phyloP scores from a whole-genome alignment of 2,797 vertebrate genomes.

The Parambassis ranga region DNA sequence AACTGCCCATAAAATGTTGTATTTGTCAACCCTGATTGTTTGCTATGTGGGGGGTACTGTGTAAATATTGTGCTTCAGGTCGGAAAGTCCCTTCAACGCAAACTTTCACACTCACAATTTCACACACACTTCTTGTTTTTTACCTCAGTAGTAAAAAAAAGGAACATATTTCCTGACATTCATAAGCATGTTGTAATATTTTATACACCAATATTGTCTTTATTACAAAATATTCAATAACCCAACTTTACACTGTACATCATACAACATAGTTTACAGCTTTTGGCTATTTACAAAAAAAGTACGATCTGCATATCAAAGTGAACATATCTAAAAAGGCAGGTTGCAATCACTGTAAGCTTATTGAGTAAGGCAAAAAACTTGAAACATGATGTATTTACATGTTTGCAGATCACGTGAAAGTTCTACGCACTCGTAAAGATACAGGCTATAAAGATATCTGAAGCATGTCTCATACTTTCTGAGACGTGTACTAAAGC shows the following conservation, averaged over 20 bases:
- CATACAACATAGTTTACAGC: slow-evolving; percentile 79
- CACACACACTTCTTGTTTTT: background rate
- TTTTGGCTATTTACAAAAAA: slow-evolving; percentile 82
- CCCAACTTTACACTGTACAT: slow-evolving; percentile 83
- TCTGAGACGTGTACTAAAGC: slow-evolving; percentile 48
- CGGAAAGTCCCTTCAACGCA: background rate
- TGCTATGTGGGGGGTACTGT: background rate
- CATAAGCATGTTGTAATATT: slow-evolving; percentile 24
- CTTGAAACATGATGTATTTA: slow-evolving; percentile 67
- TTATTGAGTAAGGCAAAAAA: slow-evolving; percentile 82
- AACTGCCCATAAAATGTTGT: slow-evolving; percentile 14
- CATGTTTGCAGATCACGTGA: slow-evolving; percentile 69
- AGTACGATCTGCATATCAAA: slow-evolving; percentile 82
- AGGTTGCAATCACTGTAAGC: slow-evolving; percentile 82
- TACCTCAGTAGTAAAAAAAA: background rate
- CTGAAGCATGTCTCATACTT: slow-evolving; percentile 19
- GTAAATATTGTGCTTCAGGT: slow-evolving; percentile 16
- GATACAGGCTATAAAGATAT: slow-evolving; percentile 56
- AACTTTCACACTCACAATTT: background rate
- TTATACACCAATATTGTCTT: slow-evolving; percentile 82
- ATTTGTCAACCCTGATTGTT: slow-evolving; percentile 1
- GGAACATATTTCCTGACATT: background rate
- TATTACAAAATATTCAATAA: slow-evolving; percentile 84
- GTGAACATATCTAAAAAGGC: slow-evolving; percentile 83
- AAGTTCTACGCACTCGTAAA: slow-evolving; percentile 52